A percentile compares a stretch with the other conserved stretches of the same genome.
phyloP scores from a whole-genome alignment of 2,797 vertebrate species.

The Luscinia megarhynchos region DNA sequence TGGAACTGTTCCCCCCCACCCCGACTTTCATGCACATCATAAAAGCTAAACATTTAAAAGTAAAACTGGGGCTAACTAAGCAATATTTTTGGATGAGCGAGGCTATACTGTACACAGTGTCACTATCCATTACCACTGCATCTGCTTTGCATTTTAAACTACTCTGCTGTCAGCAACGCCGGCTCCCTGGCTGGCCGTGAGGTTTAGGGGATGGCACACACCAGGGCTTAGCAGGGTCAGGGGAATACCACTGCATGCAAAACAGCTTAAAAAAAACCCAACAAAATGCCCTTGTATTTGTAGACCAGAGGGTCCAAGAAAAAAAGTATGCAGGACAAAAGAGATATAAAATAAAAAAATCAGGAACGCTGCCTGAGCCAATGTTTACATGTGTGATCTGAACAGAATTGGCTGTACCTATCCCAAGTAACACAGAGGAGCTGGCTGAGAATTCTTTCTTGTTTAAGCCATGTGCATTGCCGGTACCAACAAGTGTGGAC shows the following conservation, averaged over 20 bases:
- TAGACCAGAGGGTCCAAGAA: background rate
- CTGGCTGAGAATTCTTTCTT: background rate
- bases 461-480: constrained; percentile 2
- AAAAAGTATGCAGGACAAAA: background rate
- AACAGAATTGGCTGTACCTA: background rate
- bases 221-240: background rate
- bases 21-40: background rate
- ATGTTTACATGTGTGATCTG: background rate
- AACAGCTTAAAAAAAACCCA: background rate
- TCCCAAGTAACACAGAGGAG: background rate
- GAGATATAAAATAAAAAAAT: background rate
- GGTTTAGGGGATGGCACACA: background rate
- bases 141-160: background rate
- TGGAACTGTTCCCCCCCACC: background rate
- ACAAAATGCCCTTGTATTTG: background rate
- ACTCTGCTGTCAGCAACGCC: background rate
- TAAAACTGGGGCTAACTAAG: constrained; percentile 32
- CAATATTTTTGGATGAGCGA: background rate
- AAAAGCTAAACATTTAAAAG: constrained; percentile 29
- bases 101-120: background rate
- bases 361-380: background rate
- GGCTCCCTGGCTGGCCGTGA: background rate
- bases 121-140: background rate
- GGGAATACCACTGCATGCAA: background rate
- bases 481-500: background rate